Conservation (phyloP, 1,140 invertebrate species). For the Bombus cullumanus region DNA sequence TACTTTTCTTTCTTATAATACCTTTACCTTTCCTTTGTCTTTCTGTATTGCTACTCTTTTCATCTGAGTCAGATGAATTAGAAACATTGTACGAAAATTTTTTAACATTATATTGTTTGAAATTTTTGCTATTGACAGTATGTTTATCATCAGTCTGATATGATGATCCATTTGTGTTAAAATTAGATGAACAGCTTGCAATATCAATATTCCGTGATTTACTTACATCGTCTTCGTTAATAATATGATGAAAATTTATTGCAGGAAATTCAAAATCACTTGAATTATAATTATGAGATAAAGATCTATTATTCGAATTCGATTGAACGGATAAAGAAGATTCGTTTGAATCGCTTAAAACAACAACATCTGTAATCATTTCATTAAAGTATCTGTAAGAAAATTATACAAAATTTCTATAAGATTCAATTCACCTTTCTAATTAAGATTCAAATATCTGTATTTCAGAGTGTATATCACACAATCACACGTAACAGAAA, state of each 20-base stretch:
- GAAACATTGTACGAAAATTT: not conserved
- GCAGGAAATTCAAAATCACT: slow-evolving; percentile 64
- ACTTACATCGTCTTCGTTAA: not conserved
- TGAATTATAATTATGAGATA: not conserved
- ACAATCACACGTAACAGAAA: not conserved
- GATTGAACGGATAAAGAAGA: slow-evolving; percentile 2
- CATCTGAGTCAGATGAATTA: not conserved
- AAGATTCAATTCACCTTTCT: not conserved
- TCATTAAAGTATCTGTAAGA: too few relatives aligned
- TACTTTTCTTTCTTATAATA: slow-evolving; percentile 35
- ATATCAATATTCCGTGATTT: not conserved
- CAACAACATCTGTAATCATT: slow-evolving; percentile 55
- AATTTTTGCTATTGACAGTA: not conserved
- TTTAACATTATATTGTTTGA: not conserved
- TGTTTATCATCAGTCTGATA: not conserved
- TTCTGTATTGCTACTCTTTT: not conserved
- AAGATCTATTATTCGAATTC: not conserved
- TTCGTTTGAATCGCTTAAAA: slow-evolving; percentile 65
- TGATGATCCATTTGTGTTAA: not conserved
- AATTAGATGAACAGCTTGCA: not conserved
- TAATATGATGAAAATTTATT: slow-evolving; percentile 55
- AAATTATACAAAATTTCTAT: not conserved
- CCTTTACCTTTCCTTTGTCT: not conserved
- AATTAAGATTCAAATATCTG: not conserved
- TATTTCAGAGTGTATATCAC: not conserved